Base-by-base conservation (phyloP, 2,888 invertebrate genomes). In the Nysson spinosus region DNA sequence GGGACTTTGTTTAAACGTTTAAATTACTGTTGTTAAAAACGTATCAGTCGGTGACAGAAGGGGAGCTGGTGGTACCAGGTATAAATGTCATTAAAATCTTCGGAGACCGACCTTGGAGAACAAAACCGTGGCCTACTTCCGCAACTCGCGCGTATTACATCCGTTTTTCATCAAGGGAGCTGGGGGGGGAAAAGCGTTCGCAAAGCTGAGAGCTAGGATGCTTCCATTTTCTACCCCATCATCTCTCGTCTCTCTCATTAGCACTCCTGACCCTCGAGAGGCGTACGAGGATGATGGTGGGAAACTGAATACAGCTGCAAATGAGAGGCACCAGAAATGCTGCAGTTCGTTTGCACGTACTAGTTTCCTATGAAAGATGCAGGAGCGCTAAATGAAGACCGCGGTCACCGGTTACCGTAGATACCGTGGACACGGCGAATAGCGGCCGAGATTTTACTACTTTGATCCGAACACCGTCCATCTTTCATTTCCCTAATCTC, bases 291-390 rank as follows among this genome's bases (percentile, higher is more conserved):
- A 32, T 22, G 51, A 42, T 24, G 58, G 32, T 16, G 39, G 50
- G 66, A 57, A 63, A 66, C 19, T 81, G 78, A 81, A 81, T 81
- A 72, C 77, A 72, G 67, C 66, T 70, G 69, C 73, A 81, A 81
- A 81, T 76, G 80, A 81, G 74, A 76, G 66, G 43, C 62, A 61
- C 28, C 66, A 16, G 44, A 49, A 47, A 47, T 12, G 42, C 43
- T 19, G 62, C 55, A 28, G 39, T 50, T 30, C 51, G 57, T 39
- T 54, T 40, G 49, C 22, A 30, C 58, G 50, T 43, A 50, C 55
- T 42, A 34, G 9, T 30, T n/a, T 35, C 52, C 57, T 60, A 76
- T 79, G 62, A 79, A 81, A 78, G 74, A 76, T 76, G 72, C 64
- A 77, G 65, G 54, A 67, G 69, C 57, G 69, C 60, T 72, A 78